phyloP scores from a whole-genome alignment of 2,797 vertebrate species.

The Hapalemur alaotrensis region DNA sequence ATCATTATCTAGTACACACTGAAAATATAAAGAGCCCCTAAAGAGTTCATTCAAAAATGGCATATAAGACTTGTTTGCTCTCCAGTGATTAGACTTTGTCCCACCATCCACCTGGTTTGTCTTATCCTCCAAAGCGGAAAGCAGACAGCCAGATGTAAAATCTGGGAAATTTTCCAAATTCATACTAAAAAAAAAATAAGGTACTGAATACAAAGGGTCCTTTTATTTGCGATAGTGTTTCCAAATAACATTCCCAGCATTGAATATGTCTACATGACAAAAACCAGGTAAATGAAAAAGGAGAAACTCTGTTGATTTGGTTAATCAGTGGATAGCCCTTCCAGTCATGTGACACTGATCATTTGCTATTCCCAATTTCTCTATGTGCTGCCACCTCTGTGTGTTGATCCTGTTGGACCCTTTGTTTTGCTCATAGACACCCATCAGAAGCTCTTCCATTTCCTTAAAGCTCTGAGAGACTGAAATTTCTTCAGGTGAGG shows the following conservation, averaged over 20 bases:
- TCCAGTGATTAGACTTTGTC: slow-evolving; percentile 2
- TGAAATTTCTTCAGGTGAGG: background rate
- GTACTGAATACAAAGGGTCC: background rate
- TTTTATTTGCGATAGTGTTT: background rate
- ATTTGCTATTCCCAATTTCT: background rate
- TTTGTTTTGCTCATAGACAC: background rate
- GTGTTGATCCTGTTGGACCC: background rate
- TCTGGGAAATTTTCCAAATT: slow-evolving; percentile 48
- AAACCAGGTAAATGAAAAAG: background rate
- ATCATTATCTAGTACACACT: background rate
- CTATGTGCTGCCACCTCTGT: background rate
- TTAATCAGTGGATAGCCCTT: background rate
- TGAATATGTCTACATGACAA: background rate
- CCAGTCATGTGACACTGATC: background rate
- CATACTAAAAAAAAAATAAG: background rate
- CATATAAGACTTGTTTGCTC: background rate
- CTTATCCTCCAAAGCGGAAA: slow-evolving; percentile 31
- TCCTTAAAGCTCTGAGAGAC: slow-evolving; percentile 1
- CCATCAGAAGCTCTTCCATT: background rate
- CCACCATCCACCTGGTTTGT: background rate
- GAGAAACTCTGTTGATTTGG: background rate
- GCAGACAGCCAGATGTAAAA: slow-evolving; percentile 34
- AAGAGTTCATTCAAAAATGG: slow-evolving; percentile 41
- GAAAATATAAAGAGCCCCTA: background rate
- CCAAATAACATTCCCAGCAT: background rate